phyloP scores from a whole-genome alignment of 2,888 invertebrate species.

The Drosophila mayaguana region DNA sequence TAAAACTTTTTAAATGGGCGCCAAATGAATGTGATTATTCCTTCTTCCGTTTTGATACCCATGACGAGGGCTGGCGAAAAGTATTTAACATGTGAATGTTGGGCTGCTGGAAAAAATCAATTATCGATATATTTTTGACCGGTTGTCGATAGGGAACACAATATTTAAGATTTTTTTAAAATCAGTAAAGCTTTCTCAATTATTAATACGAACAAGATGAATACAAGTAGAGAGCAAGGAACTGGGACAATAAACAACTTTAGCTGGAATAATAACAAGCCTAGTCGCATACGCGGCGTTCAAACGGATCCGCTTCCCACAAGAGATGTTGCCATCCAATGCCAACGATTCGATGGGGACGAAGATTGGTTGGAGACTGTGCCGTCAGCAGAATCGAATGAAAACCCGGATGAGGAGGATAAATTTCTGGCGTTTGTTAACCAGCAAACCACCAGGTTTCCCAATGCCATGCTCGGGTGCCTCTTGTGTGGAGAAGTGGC shows the following conservation, averaged over 20 bases:
- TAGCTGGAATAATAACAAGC: neutral
- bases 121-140: conserved; percentile 10
- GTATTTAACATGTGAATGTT: neutral
- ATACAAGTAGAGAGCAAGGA: neutral
- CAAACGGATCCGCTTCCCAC: conserved; percentile 26
- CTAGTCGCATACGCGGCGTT: conserved; percentile 25
- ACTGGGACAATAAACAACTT: neutral
- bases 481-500: conserved; percentile 72
- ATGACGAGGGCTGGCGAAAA: conserved; percentile 6
- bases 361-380: neutral
- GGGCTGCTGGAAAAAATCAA: neutral
- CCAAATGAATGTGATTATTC: neutral
- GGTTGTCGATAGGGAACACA: neutral
- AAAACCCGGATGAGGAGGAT: neutral
- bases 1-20: conserved; percentile 1
- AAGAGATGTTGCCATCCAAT: conserved; percentile 61
- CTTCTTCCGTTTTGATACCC: neutral
- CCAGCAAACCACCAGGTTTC: conserved; percentile 48
- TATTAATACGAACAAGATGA: neutral
- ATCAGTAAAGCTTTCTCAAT: neutral
- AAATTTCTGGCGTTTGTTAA: conserved; percentile 40
- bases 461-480: conserved; percentile 71
- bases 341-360: conserved; percentile 39
- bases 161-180: neutral
- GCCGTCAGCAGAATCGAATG: neutral